Conservation (phyloP, 2,797 vertebrate species). For the Schizothorax lantsangensis region DNA sequence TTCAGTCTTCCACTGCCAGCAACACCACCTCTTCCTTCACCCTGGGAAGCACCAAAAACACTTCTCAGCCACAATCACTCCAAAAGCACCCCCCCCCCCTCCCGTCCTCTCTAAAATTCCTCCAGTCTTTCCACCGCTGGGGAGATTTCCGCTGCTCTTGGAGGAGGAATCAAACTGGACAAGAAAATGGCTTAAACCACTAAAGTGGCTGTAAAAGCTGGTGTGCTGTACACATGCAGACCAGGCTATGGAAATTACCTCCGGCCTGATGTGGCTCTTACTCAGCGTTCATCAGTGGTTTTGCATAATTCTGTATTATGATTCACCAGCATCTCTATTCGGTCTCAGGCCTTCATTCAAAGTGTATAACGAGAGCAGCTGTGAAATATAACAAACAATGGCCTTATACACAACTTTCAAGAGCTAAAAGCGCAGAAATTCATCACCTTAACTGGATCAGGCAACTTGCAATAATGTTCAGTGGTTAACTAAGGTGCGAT, state of each 20-base stretch:
- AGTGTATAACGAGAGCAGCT: neutral
- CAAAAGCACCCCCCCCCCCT: constrained; percentile 26
- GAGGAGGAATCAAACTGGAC: constrained; percentile 61
- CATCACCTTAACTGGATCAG: constrained; percentile 2
- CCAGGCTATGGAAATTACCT: constrained; percentile 57
- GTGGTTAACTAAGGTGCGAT: constrained; percentile 51
- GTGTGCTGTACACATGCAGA: constrained; percentile 54
- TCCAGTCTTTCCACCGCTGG: constrained; percentile 21
- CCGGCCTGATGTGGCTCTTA: constrained; percentile 44
- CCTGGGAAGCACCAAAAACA: constrained; percentile 43
- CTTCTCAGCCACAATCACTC: constrained; percentile 18
- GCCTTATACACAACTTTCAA: neutral
- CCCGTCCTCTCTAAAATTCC: constrained; percentile 9
- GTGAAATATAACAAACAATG: constrained; percentile 1
- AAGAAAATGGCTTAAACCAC: constrained; percentile 64
- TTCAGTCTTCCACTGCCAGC: constrained; percentile 20
- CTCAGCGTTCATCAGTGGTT: constrained; percentile 43
- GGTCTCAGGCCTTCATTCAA: constrained; percentile 31
- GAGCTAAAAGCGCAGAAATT: neutral
- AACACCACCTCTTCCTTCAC: constrained; percentile 28
- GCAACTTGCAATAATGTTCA: constrained; percentile 47
- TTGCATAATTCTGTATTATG: constrained; percentile 47
- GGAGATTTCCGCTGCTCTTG: constrained; percentile 53
- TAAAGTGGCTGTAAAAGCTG: constrained; percentile 65
- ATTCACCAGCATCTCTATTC: constrained; percentile 33